Evolutionary conservation across 2,113 vertebrate genomes (phyloP).

Genomic region (Pleuronectes platessa): DNA sequence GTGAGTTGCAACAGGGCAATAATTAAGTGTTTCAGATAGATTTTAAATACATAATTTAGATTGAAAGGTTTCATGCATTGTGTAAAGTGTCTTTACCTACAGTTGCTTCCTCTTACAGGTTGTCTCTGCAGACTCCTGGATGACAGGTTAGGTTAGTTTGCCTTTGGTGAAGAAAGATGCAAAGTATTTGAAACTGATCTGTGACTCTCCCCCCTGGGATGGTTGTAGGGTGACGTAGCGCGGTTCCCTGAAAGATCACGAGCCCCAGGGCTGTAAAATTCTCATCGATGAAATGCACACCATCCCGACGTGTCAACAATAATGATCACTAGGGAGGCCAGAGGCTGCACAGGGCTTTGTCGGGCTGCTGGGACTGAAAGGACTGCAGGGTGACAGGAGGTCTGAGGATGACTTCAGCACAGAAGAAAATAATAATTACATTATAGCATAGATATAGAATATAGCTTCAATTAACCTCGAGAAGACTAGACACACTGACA

Average conservation of each 20-base stretch:
- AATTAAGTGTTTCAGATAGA: neutral
- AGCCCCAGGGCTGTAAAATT: slow-evolving; percentile 74
- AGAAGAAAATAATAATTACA: slow-evolving; percentile 9
- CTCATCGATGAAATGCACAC: slow-evolving; percentile 84
- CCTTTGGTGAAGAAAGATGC: slow-evolving; percentile 63
- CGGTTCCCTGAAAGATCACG: slow-evolving; percentile 77
- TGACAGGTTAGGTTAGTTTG: slow-evolving; percentile 56
- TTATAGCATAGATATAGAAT: slow-evolving; percentile 5
- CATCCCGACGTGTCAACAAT: slow-evolving; percentile 77
- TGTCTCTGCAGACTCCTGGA: slow-evolving; percentile 34
- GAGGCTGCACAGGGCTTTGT: slow-evolving; percentile 22
- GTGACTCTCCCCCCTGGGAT: slow-evolving; percentile 70
- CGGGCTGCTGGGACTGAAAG: slow-evolving; percentile 22
- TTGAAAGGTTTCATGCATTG: neutral
- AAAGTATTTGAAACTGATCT: slow-evolving; percentile 78
- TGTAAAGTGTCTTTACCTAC: slow-evolving; percentile 10
- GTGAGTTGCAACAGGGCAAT: neutral
- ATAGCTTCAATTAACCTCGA: neutral
- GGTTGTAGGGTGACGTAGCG: slow-evolving; percentile 76
- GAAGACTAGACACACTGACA: slow-evolving; percentile 11
- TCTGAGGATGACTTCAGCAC: slow-evolving; percentile 13
- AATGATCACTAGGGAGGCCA: slow-evolving; percentile 62
- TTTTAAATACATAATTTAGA: neutral
- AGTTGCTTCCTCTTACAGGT: slow-evolving; percentile 16
- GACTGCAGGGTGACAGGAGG: slow-evolving; percentile 1